Evolutionary conservation across 2,888 invertebrate species (phyloP), one percentile per base, ranked within the genome.

Genomic region (Electrophaes corylata): DNA sequence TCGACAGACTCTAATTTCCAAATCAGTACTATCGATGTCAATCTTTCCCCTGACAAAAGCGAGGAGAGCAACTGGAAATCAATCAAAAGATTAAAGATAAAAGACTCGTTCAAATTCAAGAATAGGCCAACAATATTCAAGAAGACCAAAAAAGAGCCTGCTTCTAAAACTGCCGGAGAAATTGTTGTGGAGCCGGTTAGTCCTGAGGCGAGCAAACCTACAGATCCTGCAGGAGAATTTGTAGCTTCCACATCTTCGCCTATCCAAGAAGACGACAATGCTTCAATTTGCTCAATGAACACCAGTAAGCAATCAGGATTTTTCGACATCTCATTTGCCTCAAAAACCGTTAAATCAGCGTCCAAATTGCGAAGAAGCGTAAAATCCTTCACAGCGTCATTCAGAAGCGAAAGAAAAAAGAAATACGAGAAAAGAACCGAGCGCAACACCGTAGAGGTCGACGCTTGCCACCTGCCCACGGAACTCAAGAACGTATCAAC

Each of bases 51-150:
- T 2, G 91, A 91, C 59, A 91, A 91, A 74, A 80, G 85, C 31
- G 92, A 91, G 69, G 91, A 92, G 26, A 88, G 87, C 51, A 82
- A 90, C 66, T 92, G 92, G 92, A 92, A 91, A 69, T 91, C 92
- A 1, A 92, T 92, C 20, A 92, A 92, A 73, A 81, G 91, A 64
- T 72, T 92, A 44, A 92, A 92, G 76, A 91, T 92, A 57, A 92
- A 92, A 67, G 92, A 92, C 69, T 92, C 92, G 0, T 92, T 92
- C 70, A 90, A 91, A 66, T 92, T 92, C 66, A 92, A 92, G 69
- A 92, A 86, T 60, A 81, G 88, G 66, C 92, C 92, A 1, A 86
- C 88, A 4, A 91, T 92, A 75, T 91, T 91, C 64, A 92, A 92
- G 71, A 83, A 78, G 62, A 83, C 86, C 1, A 90, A 90, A 74